Conservation (phyloP, 2,888 invertebrate species). For the Ditylenchus weischeri region DNA sequence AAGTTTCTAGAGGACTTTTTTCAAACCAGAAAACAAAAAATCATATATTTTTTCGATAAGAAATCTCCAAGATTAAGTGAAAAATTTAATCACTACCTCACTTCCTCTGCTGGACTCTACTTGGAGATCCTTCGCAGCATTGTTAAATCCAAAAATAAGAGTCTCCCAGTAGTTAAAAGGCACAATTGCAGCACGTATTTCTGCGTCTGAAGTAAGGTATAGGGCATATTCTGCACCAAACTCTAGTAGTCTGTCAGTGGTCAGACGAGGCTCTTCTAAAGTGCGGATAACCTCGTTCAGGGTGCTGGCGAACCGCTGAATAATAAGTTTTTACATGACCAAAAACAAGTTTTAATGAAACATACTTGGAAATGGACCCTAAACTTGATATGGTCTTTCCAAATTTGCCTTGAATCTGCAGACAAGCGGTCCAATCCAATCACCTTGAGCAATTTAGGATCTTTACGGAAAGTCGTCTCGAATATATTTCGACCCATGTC, state of each 20-base stretch:
- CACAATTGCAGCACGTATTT: conserved; percentile 7
- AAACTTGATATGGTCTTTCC: conserved; percentile 29
- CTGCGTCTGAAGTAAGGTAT: neutral
- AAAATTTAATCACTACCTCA: too few species aligned
- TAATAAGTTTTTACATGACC: neutral
- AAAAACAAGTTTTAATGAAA: too few species aligned
- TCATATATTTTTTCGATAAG: too few species aligned
- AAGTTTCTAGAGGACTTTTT: too few species aligned
- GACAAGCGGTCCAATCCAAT: conserved; percentile 25
- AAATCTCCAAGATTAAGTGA: too few species aligned
- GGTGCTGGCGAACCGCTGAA: conserved; percentile 26
- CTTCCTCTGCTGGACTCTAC: conserved; percentile 30
- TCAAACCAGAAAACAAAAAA: too few species aligned
- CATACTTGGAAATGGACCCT: conserved; percentile 25
- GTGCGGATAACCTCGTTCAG: conserved; percentile 26
- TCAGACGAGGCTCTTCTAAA: conserved; percentile 26
- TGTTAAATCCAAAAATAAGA: conserved; percentile 34
- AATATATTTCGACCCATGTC: conserved; percentile 34
- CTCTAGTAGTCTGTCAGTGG: conserved; percentile 29
- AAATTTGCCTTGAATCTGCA: conserved; percentile 8
- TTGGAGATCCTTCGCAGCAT: conserved; percentile 36
- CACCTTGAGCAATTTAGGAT: conserved; percentile 27
- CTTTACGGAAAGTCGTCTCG: conserved; percentile 31
- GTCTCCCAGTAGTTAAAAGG: conserved; percentile 35
- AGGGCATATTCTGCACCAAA: conserved; percentile 28